Base-by-base conservation (phyloP, 1,140 invertebrate genomes). In the Leptonema lineaticorne region DNA sequence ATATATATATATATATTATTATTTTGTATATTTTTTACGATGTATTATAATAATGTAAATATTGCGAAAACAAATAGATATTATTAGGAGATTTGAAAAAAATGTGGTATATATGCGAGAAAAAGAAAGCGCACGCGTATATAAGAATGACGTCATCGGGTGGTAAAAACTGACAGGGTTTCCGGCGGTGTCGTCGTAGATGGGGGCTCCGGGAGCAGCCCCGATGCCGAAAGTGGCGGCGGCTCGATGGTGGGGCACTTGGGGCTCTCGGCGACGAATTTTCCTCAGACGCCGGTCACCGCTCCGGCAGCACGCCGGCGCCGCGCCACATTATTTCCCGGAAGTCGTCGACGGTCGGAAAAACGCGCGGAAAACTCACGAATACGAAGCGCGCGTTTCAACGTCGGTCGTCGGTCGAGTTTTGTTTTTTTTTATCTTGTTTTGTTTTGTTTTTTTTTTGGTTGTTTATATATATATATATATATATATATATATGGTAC, bases 271-370 rank as follows among this genome's bases (percentile, higher is more conserved):
- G 18, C 5, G n/a, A n/a, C n/a, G 24, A 24, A 7, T 53, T 53
- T 53, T 24, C 22, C 22, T 26, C 50, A 53, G 50, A 53, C 20
- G 50, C 50, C 50, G 50, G 50, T 9, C 22, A 14, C 22, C 50
- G 24, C 50, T 53, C 50, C 22, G 50, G 50, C 50, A 24, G 9
- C 22, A 26, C 50, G 50, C 50, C 20, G 50, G 50, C 50, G n/a
- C 18, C 20, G 30, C 20, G 50, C 20, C 22, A 14, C 37, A 16
- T 16, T n/a, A 16, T 14, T 45, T 14, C 14, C 37, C 11, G 37
- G 20, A 48, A 48, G 7, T 8, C 22, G 20, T 26, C 50, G 50
- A 53, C 24, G 27, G 9, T 53, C 50, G 50, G 22, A 53, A 53
- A 26, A 22, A 18, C 16, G 46, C 20, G 46, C 16, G 46, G 46